These are phyloP conservation scores for Zaprionus capensis DNA, from an alignment of 1,140 invertebrate genomes.

Conservation along the genomic window DNA sequence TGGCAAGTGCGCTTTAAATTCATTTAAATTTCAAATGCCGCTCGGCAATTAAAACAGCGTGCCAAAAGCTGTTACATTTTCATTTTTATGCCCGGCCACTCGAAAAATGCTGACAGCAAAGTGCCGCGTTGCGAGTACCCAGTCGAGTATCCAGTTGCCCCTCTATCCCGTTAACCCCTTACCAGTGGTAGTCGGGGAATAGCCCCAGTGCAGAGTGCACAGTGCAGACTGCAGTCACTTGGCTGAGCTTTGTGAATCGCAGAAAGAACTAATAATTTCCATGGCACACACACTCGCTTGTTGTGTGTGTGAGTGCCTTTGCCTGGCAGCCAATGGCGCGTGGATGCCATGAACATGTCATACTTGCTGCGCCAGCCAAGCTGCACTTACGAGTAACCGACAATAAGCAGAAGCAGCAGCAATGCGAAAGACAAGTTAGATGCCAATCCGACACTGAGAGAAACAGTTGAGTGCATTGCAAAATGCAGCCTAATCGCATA, in stretches of 20 bases:
- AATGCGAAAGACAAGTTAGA: conserved; percentile 23
- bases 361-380: conserved; percentile 48
- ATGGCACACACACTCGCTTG: conserved; percentile 14
- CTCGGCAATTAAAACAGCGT: conserved; percentile 70
- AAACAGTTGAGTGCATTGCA: conserved; percentile 3
- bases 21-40: conserved; percentile 60
- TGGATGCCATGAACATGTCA: conserved; percentile 64
- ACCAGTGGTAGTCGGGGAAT: no score
- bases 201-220: not conserved
- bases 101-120: conserved; percentile 66
- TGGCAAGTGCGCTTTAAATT: conserved; percentile 49
- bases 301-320: not conserved
- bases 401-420: conserved; percentile 31
- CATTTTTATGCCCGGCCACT: conserved; percentile 59
- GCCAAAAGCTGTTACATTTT: conserved; percentile 71
- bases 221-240: conserved; percentile 45
- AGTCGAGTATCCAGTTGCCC: not conserved
- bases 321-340: conserved; percentile 44
- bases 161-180: no score
- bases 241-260: conserved; percentile 46
- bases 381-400: conserved; percentile 41
- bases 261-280: conserved; percentile 57
- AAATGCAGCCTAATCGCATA: not conserved
- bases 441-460: conserved; percentile 20
- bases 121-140: conserved; percentile 7